These are phyloP conservation scores for Leucopsar rothschildi DNA, from an alignment of 2,113 vertebrate species.

Conservation along the genomic window DNA sequence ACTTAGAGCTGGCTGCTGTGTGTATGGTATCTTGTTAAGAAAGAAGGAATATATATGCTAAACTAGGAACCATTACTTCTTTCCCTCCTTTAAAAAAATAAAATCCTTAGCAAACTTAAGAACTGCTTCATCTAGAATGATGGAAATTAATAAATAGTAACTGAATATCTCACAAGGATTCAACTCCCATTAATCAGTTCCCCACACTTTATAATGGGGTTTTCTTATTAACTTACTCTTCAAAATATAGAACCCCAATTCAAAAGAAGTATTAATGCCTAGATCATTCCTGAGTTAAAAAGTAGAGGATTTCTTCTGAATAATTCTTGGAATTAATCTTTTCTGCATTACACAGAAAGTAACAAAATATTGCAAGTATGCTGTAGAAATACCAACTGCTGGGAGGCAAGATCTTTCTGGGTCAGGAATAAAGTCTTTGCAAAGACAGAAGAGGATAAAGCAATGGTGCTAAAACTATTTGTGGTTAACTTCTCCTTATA, in stretches of 20 bases:
- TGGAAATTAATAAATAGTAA: neutral
- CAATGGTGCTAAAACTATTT: neutral
- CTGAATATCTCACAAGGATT: neutral
- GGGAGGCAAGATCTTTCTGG: neutral
- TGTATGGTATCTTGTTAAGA: neutral
- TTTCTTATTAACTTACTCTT: neutral
- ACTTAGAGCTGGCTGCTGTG: neutral
- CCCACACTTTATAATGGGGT: neutral
- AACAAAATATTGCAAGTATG: neutral
- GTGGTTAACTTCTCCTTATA: neutral
- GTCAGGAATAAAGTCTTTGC: neutral
- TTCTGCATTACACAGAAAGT: neutral
- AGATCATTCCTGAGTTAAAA: neutral
- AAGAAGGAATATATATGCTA: neutral
- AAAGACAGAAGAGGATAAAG: neutral
- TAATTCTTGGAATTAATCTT: neutral
- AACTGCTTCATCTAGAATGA: neutral
- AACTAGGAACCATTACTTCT: neutral
- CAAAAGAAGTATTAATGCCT: neutral
- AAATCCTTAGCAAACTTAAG: neutral
- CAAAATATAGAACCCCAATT: neutral
- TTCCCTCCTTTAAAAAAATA: neutral
- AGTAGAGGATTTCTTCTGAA: neutral
- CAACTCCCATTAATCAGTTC: neutral
- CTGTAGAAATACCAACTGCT: neutral